Percentiles rank a stretch among this genome's conserved stretches.
These are phyloP conservation scores for Emys orbicularis DNA, from an alignment of 2,797 vertebrate species.

Conservation along the genomic window DNA sequence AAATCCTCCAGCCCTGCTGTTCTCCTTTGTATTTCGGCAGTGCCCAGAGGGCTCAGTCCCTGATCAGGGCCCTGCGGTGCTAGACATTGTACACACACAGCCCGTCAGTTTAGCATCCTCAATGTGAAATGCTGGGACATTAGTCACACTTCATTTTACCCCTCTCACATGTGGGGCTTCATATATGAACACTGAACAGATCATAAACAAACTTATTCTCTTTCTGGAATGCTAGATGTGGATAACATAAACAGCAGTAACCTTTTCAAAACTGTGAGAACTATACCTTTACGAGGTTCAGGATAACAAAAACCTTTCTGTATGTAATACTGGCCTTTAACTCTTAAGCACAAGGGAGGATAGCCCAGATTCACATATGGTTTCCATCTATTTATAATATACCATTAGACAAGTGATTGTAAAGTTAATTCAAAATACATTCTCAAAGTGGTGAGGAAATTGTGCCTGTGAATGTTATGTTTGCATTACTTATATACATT, in stretches of 20 bases:
- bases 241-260: neutral
- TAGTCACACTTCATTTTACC: neutral
- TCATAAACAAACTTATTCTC: neutral
- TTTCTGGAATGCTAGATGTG: slow-evolving; percentile 12
- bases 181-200: neutral
- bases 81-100: too few relatives aligned
- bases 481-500: slow-evolving; percentile 28
- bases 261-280: neutral
- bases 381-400: slow-evolving; percentile 22
- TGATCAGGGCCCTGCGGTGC: too few relatives aligned
- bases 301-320: neutral
- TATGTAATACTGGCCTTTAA: neutral
- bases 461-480: neutral
- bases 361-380: slow-evolving; percentile 7
- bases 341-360: neutral
- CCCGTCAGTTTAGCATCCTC: neutral
- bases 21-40: too few relatives aligned
- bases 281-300: neutral
- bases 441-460: slow-evolving; percentile 4
- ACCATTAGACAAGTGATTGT: slow-evolving; percentile 1
- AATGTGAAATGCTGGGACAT: neutral
- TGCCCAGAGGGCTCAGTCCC: too few relatives aligned
- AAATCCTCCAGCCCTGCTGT: too few relatives aligned
- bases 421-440: slow-evolving; percentile 28
- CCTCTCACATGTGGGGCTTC: neutral